Evolutionary conservation across 2,113 vertebrate species (phyloP), one percentile per base, ranked within the genome.

Genomic region (Dunckerocampus dactyliophorus): DNA sequence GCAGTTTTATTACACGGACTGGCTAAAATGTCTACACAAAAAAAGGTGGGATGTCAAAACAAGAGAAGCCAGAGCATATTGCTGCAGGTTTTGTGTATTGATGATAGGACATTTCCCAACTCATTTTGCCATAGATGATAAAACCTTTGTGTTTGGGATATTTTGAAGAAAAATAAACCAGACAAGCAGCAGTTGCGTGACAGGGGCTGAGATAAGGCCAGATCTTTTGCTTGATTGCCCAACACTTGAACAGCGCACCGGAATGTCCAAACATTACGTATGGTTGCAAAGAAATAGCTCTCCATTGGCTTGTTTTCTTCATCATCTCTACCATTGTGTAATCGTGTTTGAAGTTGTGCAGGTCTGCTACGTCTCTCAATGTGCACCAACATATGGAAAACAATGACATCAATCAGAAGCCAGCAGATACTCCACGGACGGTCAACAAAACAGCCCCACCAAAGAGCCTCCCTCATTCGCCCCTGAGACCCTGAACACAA

Each of bases 261-360:
- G 83, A 81, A 79, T 84, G 82, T 83, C 71, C 69, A 77, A 61
- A 75, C 61, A 69, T 84, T 75, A 72, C 46, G 47, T 68, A 59
- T 58, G 28, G 69, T 71, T 11, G n/a, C 65, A 34, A 20, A 65
- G 31, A 82, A 86, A 62, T 66, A 61, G 45, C 63, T 46, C 61
- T 78, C 81, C 80, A 77, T 76, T 49, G 42, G 70, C 62, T 81
- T 80, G 60, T 59, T 71, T 65, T 69, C 49, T 48, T 48, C 34
- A 46, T 12, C 43, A 54, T 52, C 62, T 64, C 45, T 16, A 2
- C 31, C 19, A 24, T 21, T 58, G 42, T 43, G 20, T 45, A 19
- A 60, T 45, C 37, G 56, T 62, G 43, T 62, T 50, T 57, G 43
- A 31, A 24, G 19, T 47, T 10, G 46, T 34, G 39, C 24, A 24